Conservation (phyloP, 2,888 invertebrate species). For the Drosophila crucigera region DNA sequence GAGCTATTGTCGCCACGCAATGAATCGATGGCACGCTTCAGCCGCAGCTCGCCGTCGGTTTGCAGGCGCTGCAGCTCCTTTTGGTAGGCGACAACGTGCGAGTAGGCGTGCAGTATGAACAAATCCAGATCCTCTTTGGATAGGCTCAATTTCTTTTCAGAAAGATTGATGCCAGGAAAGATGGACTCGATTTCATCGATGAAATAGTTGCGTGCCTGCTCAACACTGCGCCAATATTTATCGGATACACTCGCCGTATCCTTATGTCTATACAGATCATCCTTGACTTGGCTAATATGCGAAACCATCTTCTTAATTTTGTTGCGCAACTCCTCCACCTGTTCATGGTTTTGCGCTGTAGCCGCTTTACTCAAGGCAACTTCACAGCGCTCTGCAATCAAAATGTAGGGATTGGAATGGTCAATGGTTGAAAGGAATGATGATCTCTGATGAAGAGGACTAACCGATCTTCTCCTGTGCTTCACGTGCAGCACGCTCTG, state of each 20-base stretch:
- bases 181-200: slow-evolving; percentile 89
- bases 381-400: slow-evolving; percentile 80
- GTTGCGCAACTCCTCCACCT: slow-evolving; percentile 86
- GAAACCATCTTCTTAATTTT: slow-evolving; percentile 87
- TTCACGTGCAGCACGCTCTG: slow-evolving; percentile 87
- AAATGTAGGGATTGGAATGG: background rate
- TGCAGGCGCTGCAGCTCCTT: slow-evolving; percentile 91
- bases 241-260: slow-evolving; percentile 89
- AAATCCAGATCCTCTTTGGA: slow-evolving; percentile 89
- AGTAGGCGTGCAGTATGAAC: slow-evolving; percentile 92
- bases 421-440: background rate
- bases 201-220: slow-evolving; percentile 87
- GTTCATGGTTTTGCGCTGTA: slow-evolving; percentile 81
- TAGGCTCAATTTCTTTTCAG: slow-evolving; percentile 88
- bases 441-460: slow-evolving; percentile 16
- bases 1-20: slow-evolving; percentile 87
- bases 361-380: slow-evolving; percentile 80
- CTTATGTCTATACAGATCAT: slow-evolving; percentile 87
- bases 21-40: slow-evolving; percentile 88
- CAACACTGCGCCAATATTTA: slow-evolving; percentile 92
- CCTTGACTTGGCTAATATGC: slow-evolving; percentile 88
- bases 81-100: slow-evolving; percentile 91
- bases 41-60: slow-evolving; percentile 88
- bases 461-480: slow-evolving; percentile 87
- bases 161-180: slow-evolving; percentile 90